Evolutionary conservation across 64 coral and sea anemone genomes (phyloP), one percentile per base, ranked within the genome.

Genomic region (Stichodactyla mertensii): DNA sequence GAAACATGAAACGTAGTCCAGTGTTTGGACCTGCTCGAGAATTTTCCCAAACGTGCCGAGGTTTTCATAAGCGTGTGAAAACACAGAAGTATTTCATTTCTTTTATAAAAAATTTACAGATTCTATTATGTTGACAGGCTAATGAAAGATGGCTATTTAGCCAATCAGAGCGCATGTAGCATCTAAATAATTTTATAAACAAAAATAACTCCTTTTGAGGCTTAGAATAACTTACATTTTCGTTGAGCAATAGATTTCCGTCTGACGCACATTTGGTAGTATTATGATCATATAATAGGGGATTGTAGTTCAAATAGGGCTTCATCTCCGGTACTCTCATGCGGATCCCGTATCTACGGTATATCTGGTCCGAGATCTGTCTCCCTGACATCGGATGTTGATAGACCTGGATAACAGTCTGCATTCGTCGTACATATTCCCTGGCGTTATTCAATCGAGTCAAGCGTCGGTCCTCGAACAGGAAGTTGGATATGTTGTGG

Each of bases 251-350:
- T 61, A 99, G 54, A 64, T 99, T 99, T 80, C 93, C 91, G 88
- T 99, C 93, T 77, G 88, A 92, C 6, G 82, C 85, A 14, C 97
- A 95, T 45, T 86, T 95, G 13, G 93, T 86, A 5, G 69, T 83
- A 78, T 99, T 99, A 20, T 99, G 97, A 78, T 99, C 81, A 70
- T 88, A 97, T 56, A 97, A 4, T 80, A 85, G 92, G 10, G 79
- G 78, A 59, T 89, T 93, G 71, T 93, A 93, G 22, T 90, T 81
- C 16, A 82, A 79, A 13, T 83, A 36, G 5, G 74, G 69, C 19
- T 80, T 26, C 31, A 89, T 23, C 18, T 88, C 87, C 3, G 94
- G 91, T 52, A 93, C 86, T 27, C 87, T 85, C 22, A 97, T 54
- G 10, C 71, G 70, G 19, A 97, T 55, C 36, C 88, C 85, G 85